Evolutionary conservation across 2,113 vertebrate species (phyloP).

Genomic region (Cynocephalus volans): DNA sequence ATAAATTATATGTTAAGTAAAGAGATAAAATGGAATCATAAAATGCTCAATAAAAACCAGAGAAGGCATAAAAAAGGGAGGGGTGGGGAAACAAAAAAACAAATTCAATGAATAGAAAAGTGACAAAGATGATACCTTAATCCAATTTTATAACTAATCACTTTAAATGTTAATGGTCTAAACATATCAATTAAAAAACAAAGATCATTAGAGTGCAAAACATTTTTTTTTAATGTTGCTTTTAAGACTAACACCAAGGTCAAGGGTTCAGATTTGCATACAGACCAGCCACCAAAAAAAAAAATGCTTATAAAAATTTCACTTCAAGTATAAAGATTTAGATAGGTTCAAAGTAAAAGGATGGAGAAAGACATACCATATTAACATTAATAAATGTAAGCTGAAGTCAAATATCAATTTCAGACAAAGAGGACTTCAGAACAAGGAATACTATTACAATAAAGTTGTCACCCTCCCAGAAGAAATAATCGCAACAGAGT

Average conservation of each 20-base stretch:
- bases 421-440: slow-evolving; percentile 24
- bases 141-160: neutral
- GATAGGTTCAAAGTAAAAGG: neutral
- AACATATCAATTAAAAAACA: neutral
- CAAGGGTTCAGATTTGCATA: no score
- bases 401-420: neutral
- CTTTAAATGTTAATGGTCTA: neutral
- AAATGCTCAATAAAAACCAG: slow-evolving; percentile 13
- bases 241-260: no score
- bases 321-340: neutral
- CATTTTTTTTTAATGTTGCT: neutral
- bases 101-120: neutral
- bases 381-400: neutral
- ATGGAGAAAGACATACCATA: neutral
- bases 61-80: neutral
- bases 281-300: no score
- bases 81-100: neutral
- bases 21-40: neutral
- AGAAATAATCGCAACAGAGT: neutral
- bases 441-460: neutral
- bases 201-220: neutral
- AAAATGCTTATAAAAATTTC: neutral
- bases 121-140: neutral
- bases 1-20: neutral
- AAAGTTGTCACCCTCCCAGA: neutral